These are phyloP conservation scores for Xerus rutilus DNA, from an alignment of 2,797 vertebrate species.

Conservation along the genomic window DNA sequence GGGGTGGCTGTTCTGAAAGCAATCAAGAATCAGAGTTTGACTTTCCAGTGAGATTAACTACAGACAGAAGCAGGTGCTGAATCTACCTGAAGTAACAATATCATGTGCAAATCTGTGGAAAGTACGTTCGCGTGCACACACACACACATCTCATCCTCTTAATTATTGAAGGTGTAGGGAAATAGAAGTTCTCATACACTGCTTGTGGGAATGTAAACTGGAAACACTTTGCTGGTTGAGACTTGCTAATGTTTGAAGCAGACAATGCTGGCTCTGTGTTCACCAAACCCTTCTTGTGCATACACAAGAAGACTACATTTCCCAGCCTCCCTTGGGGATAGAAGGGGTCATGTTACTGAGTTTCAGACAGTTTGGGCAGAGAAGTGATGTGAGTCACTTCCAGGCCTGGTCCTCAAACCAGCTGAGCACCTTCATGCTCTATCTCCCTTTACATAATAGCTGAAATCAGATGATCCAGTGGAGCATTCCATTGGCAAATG, in stretches of 20 bases:
- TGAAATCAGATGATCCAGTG: not conserved
- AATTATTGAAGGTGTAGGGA: not conserved
- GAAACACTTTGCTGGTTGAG: not conserved
- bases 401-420: not conserved
- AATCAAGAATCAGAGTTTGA: not conserved
- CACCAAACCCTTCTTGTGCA: not conserved
- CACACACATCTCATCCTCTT: not conserved
- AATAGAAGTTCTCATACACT: not conserved
- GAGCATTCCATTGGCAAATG: not conserved
- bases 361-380: not conserved
- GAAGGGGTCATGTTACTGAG: not conserved
- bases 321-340: not conserved
- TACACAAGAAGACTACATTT: slow-evolving; percentile 35
- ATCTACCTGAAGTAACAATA: not conserved
- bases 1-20: not conserved
- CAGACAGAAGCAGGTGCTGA: not conserved
- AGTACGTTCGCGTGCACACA: not conserved
- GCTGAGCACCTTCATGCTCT: too few species aligned
- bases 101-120: not conserved
- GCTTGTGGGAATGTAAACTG: not conserved
- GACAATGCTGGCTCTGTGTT: not conserved
- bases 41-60: not conserved
- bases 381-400: not conserved
- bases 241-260: not conserved
- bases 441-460: not conserved